Percentiles rank a stretch among this genome's conserved stretches.
Conservation (phyloP, 1,140 invertebrate genomes). For the Lordiphosa stackelbergi region DNA sequence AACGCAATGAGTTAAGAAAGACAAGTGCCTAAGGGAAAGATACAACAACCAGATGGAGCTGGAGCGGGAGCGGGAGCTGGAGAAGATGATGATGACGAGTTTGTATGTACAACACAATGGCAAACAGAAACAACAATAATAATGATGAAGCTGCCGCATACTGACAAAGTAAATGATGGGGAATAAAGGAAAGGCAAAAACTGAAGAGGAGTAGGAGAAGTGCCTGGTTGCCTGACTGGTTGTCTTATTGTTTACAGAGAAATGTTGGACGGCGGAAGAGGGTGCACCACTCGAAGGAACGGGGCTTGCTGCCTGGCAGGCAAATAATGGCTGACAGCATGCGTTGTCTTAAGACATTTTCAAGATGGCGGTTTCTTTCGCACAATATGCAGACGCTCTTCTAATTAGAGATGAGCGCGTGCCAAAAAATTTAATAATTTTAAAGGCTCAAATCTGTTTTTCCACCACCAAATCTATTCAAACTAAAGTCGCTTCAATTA, state of each 20-base stretch:
- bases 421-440: constrained; percentile 7
- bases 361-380: constrained; percentile 55
- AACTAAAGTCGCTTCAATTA: no score
- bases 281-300: neutral
- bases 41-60: constrained; percentile 31
- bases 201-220: constrained; percentile 18
- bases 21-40: constrained; percentile 70
- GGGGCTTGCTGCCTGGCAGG: constrained; percentile 38
- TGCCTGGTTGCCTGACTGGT: constrained; percentile 38
- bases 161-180: constrained; percentile 75
- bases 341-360: constrained; percentile 56
- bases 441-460: no score
- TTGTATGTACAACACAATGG: constrained; percentile 46
- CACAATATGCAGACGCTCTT: neutral
- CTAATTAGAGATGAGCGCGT: constrained; percentile 5
- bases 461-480: no score
- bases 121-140: constrained; percentile 42
- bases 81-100: constrained; percentile 49
- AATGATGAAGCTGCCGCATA: constrained; percentile 75
- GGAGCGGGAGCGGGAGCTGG: constrained; percentile 3
- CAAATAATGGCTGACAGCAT: constrained; percentile 71
- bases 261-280: neutral
- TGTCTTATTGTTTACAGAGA: constrained; percentile 46
- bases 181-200: constrained; percentile 49
- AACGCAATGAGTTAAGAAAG: constrained; percentile 77